Evolutionary conservation across 2,797 vertebrate genomes (phyloP), one percentile per base, ranked within the genome.

Genomic region (Karalla daura): DNA sequence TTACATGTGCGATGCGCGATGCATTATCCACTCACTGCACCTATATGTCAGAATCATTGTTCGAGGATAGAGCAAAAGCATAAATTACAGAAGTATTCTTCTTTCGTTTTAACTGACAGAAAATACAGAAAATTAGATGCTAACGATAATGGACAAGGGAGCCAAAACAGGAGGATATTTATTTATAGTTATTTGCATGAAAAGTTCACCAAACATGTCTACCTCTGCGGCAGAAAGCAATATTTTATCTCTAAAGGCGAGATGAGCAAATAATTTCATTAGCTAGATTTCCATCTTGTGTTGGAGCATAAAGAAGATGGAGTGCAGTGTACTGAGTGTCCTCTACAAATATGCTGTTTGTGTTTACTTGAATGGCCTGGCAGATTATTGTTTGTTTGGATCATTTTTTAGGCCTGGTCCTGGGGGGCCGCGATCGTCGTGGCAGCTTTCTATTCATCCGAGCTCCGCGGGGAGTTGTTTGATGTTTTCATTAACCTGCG

Each of bases 401-500:
- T 80, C 21, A 67, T 76, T 74, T 74, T 83, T 65, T n/a, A 49
- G 60, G 45, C 33, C 52, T 7, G 49, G 11, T 75, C 28, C 70
- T 61, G 24, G 36, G 79, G 71, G 65, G 45, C 46, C 5, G 12
- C 49, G 70, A 78, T 83, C 23, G 21, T 80, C 61, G 25, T 50
- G 41, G 78, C 69, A 62, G 66, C 63, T 71, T 68, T 71, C 70
- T 74, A 67, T 86, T 86, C 64, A 78, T 84, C 79, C 46, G 11
- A 41, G 28, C 73, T 83, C 81, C 52, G 40, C 54, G 0, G 85
- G 86, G 66, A 76, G 80, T 39, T 64, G 68, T 85, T 83, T 89
- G 85, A 89, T 92, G 89, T 91, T 91, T 93, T 89, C 83, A 92
- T 92, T 89, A 90, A 88, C 90, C 88, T 81, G 70, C 55, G 36